Evolutionary conservation across 2,888 invertebrate genomes (phyloP).

Genomic region (Catotricha subobsoleta): DNA sequence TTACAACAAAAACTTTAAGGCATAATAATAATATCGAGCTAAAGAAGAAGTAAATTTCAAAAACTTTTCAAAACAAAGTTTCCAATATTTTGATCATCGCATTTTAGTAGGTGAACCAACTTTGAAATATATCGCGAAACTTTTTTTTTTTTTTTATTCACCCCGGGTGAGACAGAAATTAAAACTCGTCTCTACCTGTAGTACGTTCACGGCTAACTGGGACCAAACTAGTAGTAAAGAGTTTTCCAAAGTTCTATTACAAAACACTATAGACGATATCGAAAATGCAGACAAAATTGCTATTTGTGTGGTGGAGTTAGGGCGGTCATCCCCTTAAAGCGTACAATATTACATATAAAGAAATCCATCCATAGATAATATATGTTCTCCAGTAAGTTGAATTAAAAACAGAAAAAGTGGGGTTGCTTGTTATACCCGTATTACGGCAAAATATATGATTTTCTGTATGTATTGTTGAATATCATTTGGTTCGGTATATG

Average conservation of each 20-base stretch:
- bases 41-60: slow-evolving; percentile 10
- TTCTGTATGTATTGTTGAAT: too few species aligned
- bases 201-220: slow-evolving; percentile 33
- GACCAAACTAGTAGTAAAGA: slow-evolving; percentile 27
- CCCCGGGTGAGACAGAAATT: slow-evolving; percentile 24
- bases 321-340: slow-evolving; percentile 1
- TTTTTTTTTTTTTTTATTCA: too few species aligned
- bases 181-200: slow-evolving; percentile 33
- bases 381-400: too few species aligned
- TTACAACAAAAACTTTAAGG: slow-evolving; percentile 9
- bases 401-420: neutral
- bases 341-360: too few species aligned
- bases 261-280: slow-evolving; percentile 22
- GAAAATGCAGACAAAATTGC: slow-evolving; percentile 10
- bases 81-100: slow-evolving; percentile 14
- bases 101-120: slow-evolving; percentile 12
- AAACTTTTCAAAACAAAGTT: slow-evolving; percentile 14
- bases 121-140: slow-evolving; percentile 14
- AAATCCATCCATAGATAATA: too few species aligned
- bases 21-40: too few species aligned
- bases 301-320: slow-evolving; percentile 3
- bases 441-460: too few species aligned
- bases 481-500: too few species aligned
- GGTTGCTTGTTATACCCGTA: neutral
- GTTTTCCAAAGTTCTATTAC: slow-evolving; percentile 32